A percentile compares a stretch with the other conserved stretches of the same genome.
Evolutionary conservation across 2,113 vertebrate species (phyloP).

Genomic region (Orycteropus afer): DNA sequence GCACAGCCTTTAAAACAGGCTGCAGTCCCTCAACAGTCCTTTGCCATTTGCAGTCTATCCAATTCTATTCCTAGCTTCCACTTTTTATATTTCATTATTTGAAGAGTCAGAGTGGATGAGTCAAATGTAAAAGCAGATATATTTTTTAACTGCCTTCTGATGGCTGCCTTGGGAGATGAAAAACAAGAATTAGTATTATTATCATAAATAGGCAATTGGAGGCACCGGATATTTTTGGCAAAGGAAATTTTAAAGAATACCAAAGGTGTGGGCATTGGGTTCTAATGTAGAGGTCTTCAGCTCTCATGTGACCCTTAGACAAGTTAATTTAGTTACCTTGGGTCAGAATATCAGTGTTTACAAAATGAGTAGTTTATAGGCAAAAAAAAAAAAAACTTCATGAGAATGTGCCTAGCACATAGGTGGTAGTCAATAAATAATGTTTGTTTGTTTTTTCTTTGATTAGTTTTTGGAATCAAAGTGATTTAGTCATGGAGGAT

Average conservation of each 20-base stretch:
- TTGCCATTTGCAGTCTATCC: not conserved
- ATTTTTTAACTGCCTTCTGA: not conserved
- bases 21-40: not conserved
- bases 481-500: not conserved
- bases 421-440: not conserved
- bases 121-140: not conserved
- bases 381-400: not conserved
- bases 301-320: not conserved
- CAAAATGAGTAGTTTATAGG: not conserved
- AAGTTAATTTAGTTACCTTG: not conserved
- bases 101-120: not conserved
- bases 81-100: not conserved
- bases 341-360: not conserved
- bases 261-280: not conserved
- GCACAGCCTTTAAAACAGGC: not conserved
- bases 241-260: not conserved
- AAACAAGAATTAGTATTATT: not conserved
- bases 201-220: not conserved
- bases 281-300: not conserved
- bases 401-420: not conserved
- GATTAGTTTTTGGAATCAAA: not conserved
- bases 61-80: not conserved
- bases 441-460: slow-evolving; percentile 1
- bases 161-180: not conserved
- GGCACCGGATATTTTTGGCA: not conserved